Base-by-base conservation (phyloP, 2,888 invertebrate genomes). In the Blastobasis lacticolella region DNA sequence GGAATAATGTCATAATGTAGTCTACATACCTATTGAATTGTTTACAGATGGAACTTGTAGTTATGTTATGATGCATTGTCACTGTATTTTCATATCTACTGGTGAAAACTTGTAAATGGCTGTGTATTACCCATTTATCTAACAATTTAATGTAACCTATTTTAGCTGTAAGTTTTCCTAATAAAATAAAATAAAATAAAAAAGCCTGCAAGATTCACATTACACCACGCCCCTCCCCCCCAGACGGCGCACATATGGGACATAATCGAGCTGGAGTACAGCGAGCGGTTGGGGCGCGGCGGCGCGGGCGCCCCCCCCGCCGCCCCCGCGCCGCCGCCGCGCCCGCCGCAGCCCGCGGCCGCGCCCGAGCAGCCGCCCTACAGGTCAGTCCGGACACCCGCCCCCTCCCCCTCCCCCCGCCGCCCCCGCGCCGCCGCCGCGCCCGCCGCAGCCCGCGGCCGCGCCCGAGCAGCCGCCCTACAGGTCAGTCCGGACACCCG, bases 201-300 rank as follows among this genome's bases (percentile, higher is more conserved):
- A n/a, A 23, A 23, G 23, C 23, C 23, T 23, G 3, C 23, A 23
- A 23, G 23, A 23, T 23, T 23, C 2, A 23, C 1, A 23, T 23
- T 23, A 23, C 23, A 23, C 23, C 23, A 23, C 23, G 23, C 23
- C 23, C 2, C 23, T 23, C 23, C 3, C 23, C 23, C 44, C 38
- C 44, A 78, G 81, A 78, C 77, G 63, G 70, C 71, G 9, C 86
- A 83, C 75, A 83, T 86, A 71, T 86, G 85, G 86, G 75, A 77
- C 59, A 73, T 83, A 60, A 73, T 83, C 54, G 67, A 67, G 10
- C 67, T 69, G 57, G 74, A 74, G 73, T 80, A 72, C 71, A 50
- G 61, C 43, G 70, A 68, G 46, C 70, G 73, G 46, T 66, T 65
- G 23, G 61, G 53, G 41, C 61, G 57, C 4, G 23, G 38, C 41